Evolutionary conservation across 2,113 vertebrate species (phyloP).

Genomic region (Protobothrops flavoviridis): DNA sequence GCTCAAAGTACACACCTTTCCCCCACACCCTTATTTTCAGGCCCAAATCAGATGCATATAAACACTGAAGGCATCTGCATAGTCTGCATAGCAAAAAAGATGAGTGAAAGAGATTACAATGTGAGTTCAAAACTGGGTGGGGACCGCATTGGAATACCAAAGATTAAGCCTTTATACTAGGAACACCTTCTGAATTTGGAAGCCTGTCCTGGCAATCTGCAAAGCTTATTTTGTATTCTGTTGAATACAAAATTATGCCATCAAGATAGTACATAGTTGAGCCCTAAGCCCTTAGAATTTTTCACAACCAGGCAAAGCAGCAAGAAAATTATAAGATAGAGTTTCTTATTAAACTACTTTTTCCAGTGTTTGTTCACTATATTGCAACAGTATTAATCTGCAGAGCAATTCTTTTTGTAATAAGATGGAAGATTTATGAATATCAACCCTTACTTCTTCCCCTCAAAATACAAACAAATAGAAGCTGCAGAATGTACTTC

Average conservation of each 20-base stretch:
- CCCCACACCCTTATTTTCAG: neutral
- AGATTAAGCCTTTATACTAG: neutral
- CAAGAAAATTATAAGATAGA: neutral
- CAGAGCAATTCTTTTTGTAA: neutral
- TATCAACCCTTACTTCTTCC: neutral
- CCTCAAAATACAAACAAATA: neutral
- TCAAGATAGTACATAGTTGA: neutral
- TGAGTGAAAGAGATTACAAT: neutral
- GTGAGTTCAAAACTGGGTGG: neutral
- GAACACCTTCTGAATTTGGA: neutral
- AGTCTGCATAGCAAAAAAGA: neutral
- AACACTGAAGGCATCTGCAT: too few relatives aligned
- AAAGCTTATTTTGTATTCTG: neutral
- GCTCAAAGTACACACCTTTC: neutral
- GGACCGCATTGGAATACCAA: neutral
- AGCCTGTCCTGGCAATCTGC: neutral
- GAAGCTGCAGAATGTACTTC: neutral
- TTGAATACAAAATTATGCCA: neutral
- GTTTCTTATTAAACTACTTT: neutral
- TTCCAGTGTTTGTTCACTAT: neutral
- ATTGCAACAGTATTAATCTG: neutral
- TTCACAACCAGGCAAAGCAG: neutral
- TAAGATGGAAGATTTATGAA: neutral
- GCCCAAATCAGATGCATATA: neutral
- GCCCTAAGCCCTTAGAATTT: neutral